These are phyloP conservation scores for Cydia strobilella DNA, from an alignment of 1,140 invertebrate genomes.

Conservation along the genomic window DNA sequence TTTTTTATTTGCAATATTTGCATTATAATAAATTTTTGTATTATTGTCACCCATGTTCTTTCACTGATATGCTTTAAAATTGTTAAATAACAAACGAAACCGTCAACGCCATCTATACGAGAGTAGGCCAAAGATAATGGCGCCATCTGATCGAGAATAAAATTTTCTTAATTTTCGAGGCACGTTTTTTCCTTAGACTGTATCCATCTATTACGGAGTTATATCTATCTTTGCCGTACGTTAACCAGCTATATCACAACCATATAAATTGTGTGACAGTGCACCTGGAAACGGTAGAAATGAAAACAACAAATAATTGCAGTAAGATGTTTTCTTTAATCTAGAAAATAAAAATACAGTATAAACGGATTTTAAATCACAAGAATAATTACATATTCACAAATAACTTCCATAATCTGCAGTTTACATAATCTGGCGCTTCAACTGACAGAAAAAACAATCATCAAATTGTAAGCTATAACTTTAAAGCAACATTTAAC, in stretches of 20 bases:
- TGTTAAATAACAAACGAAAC: no score
- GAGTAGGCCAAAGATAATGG: no score
- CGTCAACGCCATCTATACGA: no score
- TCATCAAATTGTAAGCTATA: slow-evolving; percentile 70
- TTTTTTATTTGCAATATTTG: no score
- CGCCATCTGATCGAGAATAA: no score
- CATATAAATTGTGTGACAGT: background rate
- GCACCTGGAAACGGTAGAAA: background rate
- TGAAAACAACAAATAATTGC: slow-evolving; percentile 49
- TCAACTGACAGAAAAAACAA: slow-evolving; percentile 73
- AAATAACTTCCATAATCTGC: slow-evolving; percentile 72
- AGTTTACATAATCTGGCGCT: slow-evolving; percentile 67
- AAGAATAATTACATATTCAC: slow-evolving; percentile 81
- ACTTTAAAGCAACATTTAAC: slow-evolving; percentile 78
- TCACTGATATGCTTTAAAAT: no score
- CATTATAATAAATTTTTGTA: no score
- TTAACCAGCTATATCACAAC: background rate
- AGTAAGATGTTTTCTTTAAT: slow-evolving; percentile 79
- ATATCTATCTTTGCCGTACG: no score
- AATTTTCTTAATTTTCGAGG: no score
- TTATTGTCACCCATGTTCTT: no score
- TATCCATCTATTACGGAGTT: no score
- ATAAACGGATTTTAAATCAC: slow-evolving; percentile 79
- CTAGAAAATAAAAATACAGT: slow-evolving; percentile 80
- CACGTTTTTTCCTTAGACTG: no score